Evolutionary conservation across 1,140 invertebrate genomes (phyloP).

Genomic region (Lepidotrigona ventralis): DNA sequence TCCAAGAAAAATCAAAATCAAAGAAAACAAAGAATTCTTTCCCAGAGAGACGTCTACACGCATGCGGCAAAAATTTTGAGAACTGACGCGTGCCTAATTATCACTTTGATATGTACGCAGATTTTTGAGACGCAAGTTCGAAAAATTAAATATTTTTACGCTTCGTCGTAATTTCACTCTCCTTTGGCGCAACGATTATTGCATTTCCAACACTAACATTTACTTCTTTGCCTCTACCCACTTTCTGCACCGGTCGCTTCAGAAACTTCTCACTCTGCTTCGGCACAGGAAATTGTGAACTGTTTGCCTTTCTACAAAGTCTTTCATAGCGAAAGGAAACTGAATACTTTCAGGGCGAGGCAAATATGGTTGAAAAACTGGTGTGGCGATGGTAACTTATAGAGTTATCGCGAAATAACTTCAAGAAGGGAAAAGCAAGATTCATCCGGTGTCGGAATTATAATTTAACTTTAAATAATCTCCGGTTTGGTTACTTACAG

Average conservation of each 20-base stretch:
- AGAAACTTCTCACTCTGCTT: constrained; percentile 22
- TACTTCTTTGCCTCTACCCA: neutral
- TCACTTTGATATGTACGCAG: no score
- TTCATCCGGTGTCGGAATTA: neutral
- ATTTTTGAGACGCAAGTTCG: neutral
- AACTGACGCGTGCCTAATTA: neutral
- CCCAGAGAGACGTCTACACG: no score
- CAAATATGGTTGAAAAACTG: constrained; percentile 1
- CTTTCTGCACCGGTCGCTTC: neutral
- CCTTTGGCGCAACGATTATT: constrained; percentile 1
- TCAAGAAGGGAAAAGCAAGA: neutral
- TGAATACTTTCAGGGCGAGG: constrained; percentile 10
- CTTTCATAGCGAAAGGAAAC: constrained; percentile 22
- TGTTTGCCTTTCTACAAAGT: constrained; percentile 23
- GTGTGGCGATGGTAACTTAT: neutral
- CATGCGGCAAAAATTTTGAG: no score
- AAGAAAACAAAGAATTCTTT: no score
- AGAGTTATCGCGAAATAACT: neutral
- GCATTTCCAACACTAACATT: constrained; percentile 27
- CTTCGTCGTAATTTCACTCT: neutral
- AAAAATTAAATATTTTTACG: neutral
- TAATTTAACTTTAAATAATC: neutral
- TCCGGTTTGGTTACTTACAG: neutral
- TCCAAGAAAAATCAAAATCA: no score
- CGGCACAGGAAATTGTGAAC: constrained; percentile 2